These are phyloP conservation scores for Hyaena hyaena DNA, from an alignment of 2,113 vertebrate species.

Conservation along the genomic window DNA sequence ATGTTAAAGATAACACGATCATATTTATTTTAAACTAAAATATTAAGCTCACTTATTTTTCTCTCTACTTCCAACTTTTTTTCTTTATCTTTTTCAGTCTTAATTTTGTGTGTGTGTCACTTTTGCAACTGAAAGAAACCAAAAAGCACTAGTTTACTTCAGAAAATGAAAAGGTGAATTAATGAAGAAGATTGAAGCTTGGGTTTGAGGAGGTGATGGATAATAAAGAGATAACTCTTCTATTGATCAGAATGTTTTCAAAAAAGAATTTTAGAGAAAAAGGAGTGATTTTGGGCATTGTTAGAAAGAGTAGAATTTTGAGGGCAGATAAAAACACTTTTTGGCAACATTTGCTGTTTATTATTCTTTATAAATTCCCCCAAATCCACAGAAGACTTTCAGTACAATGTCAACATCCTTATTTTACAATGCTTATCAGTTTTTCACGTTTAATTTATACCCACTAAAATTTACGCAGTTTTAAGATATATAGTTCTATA, in stretches of 20 bases:
- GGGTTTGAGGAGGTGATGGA: not conserved
- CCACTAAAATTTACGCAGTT: not conserved
- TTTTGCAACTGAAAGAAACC: not conserved
- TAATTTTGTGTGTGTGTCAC: not conserved
- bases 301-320: not conserved
- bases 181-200: not conserved
- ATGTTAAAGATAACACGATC: not conserved
- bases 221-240: not conserved
- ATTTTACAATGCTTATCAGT: not conserved
- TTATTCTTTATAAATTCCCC: not conserved
- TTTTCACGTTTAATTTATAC: not conserved
- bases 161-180: not conserved
- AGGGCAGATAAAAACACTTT: not conserved
- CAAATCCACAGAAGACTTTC: not conserved
- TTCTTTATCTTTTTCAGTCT: not conserved
- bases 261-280: not conserved
- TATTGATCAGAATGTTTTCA: not conserved
- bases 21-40: not conserved
- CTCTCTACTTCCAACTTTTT: not conserved
- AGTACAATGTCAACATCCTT: not conserved
- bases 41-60: not conserved
- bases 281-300: not conserved
- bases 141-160: not conserved
- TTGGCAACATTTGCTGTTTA: not conserved
- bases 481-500: not conserved